phyloP scores from a whole-genome alignment of 2,113 vertebrate species.

The Pelecanoides urinatrix region DNA sequence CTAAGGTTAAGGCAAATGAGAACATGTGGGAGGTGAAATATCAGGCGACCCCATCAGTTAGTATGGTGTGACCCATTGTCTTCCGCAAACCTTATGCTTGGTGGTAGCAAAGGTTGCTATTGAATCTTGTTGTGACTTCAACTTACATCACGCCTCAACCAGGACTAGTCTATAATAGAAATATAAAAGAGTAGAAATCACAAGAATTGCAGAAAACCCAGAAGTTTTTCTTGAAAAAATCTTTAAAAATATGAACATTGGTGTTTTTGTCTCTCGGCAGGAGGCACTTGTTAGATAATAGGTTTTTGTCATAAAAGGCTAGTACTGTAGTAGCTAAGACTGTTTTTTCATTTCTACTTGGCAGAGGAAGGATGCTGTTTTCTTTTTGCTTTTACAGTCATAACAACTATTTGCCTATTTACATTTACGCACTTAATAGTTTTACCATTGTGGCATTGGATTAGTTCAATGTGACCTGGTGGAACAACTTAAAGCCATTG shows the following conservation, averaged over 20 bases:
- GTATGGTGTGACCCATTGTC: neutral
- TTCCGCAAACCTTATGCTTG: neutral
- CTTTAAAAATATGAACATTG: neutral
- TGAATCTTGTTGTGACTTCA: neutral
- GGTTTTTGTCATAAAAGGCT: neutral
- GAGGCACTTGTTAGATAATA: neutral
- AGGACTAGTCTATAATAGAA: neutral
- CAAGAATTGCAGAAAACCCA: neutral
- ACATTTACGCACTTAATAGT: neutral
- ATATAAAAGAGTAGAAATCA: neutral
- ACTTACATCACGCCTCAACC: neutral
- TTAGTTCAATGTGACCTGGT: neutral
- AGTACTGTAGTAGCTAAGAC: neutral
- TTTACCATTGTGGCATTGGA: neutral
- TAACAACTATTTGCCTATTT: neutral
- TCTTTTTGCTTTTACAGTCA: neutral
- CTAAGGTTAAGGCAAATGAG: neutral
- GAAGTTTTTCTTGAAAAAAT: neutral
- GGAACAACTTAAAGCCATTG: neutral
- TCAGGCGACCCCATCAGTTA: neutral
- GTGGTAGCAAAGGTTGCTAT: neutral
- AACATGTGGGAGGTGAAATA: fast-evolving
- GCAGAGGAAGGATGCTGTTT: neutral
- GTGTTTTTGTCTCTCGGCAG: neutral
- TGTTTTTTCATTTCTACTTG: neutral